Evolutionary conservation across 2,888 invertebrate genomes (phyloP), one percentile per base, ranked within the genome.

Genomic region (Drosophila acutilabella): DNA sequence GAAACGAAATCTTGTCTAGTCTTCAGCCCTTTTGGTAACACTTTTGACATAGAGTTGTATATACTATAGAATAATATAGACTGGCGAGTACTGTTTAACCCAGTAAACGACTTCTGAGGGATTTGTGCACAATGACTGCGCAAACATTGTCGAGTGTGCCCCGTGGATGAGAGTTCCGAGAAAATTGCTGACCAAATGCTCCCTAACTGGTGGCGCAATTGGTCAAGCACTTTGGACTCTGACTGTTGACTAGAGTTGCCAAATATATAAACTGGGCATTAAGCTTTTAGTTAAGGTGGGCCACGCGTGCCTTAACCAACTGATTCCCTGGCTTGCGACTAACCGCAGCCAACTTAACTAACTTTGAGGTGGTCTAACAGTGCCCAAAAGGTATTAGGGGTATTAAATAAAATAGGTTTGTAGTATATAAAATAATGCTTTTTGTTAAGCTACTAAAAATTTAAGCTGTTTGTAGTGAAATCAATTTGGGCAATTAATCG

Each of bases 191-290:
- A 48, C 65, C 3, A 33, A 50, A 38, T 50, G 71, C 74, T 74
- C 20, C 75, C 61, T 54, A 71, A 56, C 54, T 52, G 65, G 60
- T 60, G 40, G 45, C 53, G 48, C n/a, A 60, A 53, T 53, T 36
- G 16, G 52, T 13, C 47, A 44, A 67, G 56, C 57, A 42, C 44
- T 2, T 23, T 14, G 33, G 56, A 42, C 18, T 44, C 10, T 6
- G n/a, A 30, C 8, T 30, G 4, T 16, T 26, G 10, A n/a, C 42
- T 13, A 33, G 2, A 42, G 10, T 54, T 42, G 53, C 6, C 42
- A 42, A 53, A 30, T 33, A 33, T 36, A 36, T 36, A 13, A 36
- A 7, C 7, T 5, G 1, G 8, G 36, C 0, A 36, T 36, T 36
- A 13, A 36, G 30, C 2, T 4, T 36, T 36, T 36, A 36, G 13